Evolutionary conservation across 1,140 invertebrate genomes (phyloP), one percentile per base, ranked within the genome.

Genomic region (Meloidogyne floridensis): DNA sequence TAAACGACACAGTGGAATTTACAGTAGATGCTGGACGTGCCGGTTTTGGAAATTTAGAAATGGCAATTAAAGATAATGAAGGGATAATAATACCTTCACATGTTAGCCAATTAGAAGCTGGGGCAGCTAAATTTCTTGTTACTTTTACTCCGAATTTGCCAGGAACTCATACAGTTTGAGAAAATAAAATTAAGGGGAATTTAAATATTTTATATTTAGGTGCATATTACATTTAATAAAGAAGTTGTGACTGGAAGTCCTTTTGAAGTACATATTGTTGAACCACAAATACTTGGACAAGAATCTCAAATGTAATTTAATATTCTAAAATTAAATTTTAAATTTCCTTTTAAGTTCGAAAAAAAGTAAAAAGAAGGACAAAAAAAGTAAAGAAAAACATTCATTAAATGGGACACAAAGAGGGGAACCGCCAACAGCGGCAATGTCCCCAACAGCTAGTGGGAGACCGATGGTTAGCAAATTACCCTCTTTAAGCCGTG

Each of bases 401-500:
- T 53, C 53, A n/a, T 42, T 75, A 71, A 75, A 77, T 56, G 74
- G 74, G 80, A 51, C 82, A 59, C 76, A 87, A 84, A 79, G 81
- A 86, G 65, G 80, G 83, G 59, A 83, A 87, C 43, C 79, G 80
- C 72, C 80, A 78, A 47, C 83, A 72, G 18, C 79, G 15, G 3
- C 80, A 84, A 84, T 86, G 95, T 94, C 74, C 96, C 95, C 90
- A 95, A 95, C n/a, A 95, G 93, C 94, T 2, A 94, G 95, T 87
- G 94, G 13, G 6, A 65, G 10, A 65, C 59, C 59, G n/a, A 65
- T 79, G 10, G 94, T 94, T 87, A 91, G 95, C 59, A 92, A 93
- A 82, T 94, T 94, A 88, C 91, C 94, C 88, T 95, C 97, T 91
- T 91, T 97, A 81, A 94, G 96, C 84, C 94, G 95, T 1, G 94